phyloP scores from a whole-genome alignment of 2,113 vertebrate species.

The Gambusia affinis region DNA sequence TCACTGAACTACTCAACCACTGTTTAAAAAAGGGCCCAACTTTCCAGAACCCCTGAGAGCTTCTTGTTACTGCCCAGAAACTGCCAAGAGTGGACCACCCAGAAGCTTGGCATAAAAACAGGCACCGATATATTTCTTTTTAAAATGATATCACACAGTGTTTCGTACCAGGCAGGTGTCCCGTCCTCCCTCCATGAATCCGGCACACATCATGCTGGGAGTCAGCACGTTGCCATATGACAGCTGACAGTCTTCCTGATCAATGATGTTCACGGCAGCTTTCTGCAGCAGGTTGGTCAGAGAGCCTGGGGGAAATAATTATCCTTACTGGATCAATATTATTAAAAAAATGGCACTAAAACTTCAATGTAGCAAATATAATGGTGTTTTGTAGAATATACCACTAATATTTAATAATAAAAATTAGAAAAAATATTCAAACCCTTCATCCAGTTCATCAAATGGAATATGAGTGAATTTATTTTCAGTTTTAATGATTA shows the following conservation, averaged over 20 bases:
- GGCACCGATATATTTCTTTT: not conserved
- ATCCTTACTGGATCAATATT: too few relatives aligned
- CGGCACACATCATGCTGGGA: conserved; percentile 91
- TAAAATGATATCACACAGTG: not conserved
- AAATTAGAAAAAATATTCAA: too few relatives aligned
- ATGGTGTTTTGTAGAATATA: too few relatives aligned
- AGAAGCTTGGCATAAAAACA: conserved; percentile 9
- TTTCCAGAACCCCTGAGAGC: not conserved
- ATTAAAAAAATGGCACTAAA: too few relatives aligned
- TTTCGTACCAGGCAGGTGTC: conserved; percentile 93
- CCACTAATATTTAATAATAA: too few relatives aligned
- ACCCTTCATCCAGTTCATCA: too few relatives aligned
- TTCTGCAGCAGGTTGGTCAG: conserved; percentile 88
- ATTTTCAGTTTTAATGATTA: too few relatives aligned
- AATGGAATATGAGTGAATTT: too few relatives aligned
- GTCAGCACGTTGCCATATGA: conserved; percentile 88
- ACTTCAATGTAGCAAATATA: too few relatives aligned
- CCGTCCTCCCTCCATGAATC: conserved; percentile 84
- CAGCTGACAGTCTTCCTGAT: conserved; percentile 85
- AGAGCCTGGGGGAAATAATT: conserved; percentile 75
- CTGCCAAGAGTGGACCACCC: not conserved
- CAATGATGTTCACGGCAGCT: conserved; percentile 85
- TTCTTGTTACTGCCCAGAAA: not conserved
- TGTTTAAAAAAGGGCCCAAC: not conserved
- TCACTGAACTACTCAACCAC: not conserved